Percentiles rank a stretch among this genome's conserved stretches.
Conservation (phyloP, 2,888 invertebrate species). For the Eupithecia exiguata region DNA sequence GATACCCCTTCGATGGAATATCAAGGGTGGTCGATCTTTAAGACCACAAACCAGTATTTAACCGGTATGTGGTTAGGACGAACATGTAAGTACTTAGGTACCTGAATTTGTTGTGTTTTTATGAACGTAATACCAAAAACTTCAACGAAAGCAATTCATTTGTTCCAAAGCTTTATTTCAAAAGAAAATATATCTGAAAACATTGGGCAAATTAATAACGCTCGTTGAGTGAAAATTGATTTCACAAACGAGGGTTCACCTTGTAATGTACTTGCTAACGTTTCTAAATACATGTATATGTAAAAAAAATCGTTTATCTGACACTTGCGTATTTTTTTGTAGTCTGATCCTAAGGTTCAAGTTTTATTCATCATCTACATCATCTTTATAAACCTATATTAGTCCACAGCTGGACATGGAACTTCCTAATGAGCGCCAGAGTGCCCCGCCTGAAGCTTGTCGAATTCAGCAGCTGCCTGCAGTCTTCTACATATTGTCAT, state of each 20-base stretch:
- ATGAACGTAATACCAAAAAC: not conserved
- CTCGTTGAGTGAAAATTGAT: conserved; percentile 1
- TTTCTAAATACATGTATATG: not conserved
- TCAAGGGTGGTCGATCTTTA: too few species aligned
- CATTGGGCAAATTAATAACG: conserved; percentile 3
- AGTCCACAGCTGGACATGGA: too few species aligned
- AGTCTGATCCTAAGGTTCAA: too few species aligned
- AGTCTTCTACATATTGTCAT: too few species aligned
- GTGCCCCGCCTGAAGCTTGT: too few species aligned
- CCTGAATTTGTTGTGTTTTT: not conserved
- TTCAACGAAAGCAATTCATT: not conserved
- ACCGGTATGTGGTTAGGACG: too few species aligned
- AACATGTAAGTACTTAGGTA: too few species aligned
- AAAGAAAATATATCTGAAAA: not conserved
- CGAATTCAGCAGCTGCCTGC: too few species aligned
- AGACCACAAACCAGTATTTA: too few species aligned
- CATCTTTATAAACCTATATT: too few species aligned
- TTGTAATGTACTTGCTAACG: not conserved
- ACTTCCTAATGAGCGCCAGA: too few species aligned
- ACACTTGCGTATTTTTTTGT: not conserved
- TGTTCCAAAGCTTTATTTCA: not conserved
- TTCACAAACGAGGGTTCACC: conserved; percentile 24
- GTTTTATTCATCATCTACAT: too few species aligned
- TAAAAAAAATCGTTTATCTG: not conserved
- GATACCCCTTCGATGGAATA: not conserved